Evolutionary conservation across 2,797 vertebrate species (phyloP).

Genomic region (Amblyopsis hoosieri): DNA sequence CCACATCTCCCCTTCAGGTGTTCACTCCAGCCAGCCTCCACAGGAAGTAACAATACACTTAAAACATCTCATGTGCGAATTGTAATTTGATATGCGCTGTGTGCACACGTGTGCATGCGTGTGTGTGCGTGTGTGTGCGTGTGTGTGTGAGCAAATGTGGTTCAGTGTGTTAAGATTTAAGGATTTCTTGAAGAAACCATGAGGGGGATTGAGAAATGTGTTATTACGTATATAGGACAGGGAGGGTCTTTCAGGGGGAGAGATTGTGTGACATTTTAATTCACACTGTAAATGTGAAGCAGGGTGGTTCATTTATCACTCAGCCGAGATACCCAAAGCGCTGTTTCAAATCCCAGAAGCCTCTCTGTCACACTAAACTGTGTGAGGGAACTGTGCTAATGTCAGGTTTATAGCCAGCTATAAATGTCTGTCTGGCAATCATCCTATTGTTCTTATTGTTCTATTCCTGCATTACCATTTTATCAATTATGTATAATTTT

Average conservation of each 20-base stretch:
- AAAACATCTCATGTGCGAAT: no score
- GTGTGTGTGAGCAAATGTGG: conserved; percentile 18
- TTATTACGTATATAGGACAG: conserved; percentile 70
- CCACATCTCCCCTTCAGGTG: no score
- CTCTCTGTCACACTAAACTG: conserved; percentile 47
- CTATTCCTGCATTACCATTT: no score
- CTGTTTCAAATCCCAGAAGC: conserved; percentile 54
- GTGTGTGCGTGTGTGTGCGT: conserved; percentile 1
- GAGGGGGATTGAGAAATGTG: conserved; percentile 58
- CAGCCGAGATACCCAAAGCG: conserved; percentile 54
- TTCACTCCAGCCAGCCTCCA: no score
- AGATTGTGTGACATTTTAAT: conserved; percentile 73
- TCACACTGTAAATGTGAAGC: conserved; percentile 69
- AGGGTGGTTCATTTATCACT: conserved; percentile 64
- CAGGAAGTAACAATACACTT: no score
- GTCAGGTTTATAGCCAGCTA: conserved; percentile 34
- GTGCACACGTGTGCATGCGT: neutral
- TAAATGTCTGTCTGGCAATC: conserved; percentile 5
- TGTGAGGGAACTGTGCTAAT: neutral
- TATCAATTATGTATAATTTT: no score
- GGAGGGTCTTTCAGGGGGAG: conserved; percentile 59
- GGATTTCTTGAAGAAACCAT: conserved; percentile 60
- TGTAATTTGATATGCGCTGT: no score
- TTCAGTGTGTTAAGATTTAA: conserved; percentile 57
- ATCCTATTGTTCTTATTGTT: no score